These are phyloP conservation scores for Patella depressa DNA, from an alignment of 2,888 invertebrate species.

Conservation along the genomic window DNA sequence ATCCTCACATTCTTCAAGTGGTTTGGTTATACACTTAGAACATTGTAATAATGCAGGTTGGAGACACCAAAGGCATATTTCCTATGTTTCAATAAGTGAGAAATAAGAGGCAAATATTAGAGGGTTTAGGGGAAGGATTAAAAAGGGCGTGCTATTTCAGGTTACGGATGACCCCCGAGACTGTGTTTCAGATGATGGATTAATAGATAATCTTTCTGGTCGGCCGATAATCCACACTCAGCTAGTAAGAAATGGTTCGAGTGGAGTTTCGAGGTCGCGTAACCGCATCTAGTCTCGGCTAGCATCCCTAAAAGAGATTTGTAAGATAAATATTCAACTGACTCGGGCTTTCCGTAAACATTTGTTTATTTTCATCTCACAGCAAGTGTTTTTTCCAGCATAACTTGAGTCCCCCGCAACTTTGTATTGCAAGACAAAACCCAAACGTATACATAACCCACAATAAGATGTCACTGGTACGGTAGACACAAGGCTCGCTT, in stretches of 20 bases:
- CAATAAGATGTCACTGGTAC: too few species aligned
- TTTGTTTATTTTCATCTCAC: not conserved
- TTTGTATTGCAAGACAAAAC: too few species aligned
- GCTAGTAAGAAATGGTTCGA: not conserved
- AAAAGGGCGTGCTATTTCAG: constrained; percentile 7
- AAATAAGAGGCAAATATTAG: constrained; percentile 9
- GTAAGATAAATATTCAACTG: not conserved
- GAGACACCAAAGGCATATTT: not conserved
- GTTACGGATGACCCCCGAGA: constrained; percentile 6
- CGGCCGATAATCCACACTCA: not conserved
- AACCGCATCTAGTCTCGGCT: not conserved
- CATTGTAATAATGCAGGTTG: not conserved
- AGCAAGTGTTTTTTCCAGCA: too few species aligned
- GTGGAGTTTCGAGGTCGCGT: not conserved
- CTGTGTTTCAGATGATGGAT: not conserved
- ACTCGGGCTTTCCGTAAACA: not conserved
- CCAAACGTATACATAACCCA: too few species aligned
- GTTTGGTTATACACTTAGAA: not conserved
- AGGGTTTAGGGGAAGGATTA: not conserved
- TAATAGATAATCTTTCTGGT: constrained; percentile 8
- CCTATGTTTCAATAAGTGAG: not conserved
- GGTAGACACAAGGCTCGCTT: too few species aligned
- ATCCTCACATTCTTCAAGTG: not conserved
- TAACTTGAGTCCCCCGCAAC: too few species aligned
- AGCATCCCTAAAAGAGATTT: not conserved